Percentiles rank a stretch among this genome's conserved stretches.
These are phyloP conservation scores for Brachionus calyciflorus DNA, from an alignment of 1,140 invertebrate species.

Conservation along the genomic window DNA sequence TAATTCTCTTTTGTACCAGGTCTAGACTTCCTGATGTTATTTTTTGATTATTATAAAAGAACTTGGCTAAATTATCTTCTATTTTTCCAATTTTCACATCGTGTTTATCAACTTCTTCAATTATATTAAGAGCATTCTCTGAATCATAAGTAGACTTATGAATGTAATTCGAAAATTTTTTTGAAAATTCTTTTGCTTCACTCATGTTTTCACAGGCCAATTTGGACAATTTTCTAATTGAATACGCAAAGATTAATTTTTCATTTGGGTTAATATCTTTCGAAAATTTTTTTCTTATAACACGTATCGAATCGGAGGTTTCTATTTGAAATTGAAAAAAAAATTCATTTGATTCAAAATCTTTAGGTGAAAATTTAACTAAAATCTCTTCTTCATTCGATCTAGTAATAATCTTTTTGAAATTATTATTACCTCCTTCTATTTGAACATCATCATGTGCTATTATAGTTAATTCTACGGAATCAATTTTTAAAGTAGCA, in stretches of 20 bases:
- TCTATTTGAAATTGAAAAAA: background rate
- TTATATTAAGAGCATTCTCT: background rate
- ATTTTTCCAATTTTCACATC: background rate
- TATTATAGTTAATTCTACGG: background rate
- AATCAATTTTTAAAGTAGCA: background rate
- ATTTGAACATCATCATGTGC: background rate
- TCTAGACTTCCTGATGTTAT: background rate
- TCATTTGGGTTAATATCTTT: background rate
- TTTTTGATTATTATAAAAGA: background rate
- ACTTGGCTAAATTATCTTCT: background rate
- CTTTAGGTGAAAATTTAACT: background rate
- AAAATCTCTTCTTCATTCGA: slow-evolving; percentile 4
- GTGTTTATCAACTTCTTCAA: background rate
- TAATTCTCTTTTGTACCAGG: background rate
- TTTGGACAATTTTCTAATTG: background rate
- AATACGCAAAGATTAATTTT: background rate
- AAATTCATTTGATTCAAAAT: background rate
- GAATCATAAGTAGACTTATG: background rate
- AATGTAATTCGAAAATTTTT: background rate
- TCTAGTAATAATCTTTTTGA: background rate
- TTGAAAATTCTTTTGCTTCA: background rate
- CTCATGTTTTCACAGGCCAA: background rate
- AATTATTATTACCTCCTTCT: background rate
- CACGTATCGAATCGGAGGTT: background rate
- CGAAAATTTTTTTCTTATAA: background rate